Evolutionary conservation across 2,888 invertebrate species (phyloP).

Genomic region (Bugula neritina): DNA sequence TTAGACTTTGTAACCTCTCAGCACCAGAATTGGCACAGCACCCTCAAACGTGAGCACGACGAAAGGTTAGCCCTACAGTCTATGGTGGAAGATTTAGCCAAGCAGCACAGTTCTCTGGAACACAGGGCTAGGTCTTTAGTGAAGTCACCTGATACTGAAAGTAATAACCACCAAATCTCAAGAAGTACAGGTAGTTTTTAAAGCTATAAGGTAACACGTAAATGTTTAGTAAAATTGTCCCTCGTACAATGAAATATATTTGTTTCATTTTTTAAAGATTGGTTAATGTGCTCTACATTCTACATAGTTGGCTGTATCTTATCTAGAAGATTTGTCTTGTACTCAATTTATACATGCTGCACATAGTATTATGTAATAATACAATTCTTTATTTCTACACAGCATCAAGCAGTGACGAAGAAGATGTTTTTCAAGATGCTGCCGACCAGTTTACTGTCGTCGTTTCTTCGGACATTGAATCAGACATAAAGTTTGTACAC

Average conservation of each 20-base stretch:
- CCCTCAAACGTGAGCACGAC: conserved; percentile 88
- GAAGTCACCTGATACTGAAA: not conserved
- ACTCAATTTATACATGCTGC: too few relatives aligned
- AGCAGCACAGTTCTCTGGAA: conserved; percentile 92
- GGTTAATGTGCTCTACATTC: too few relatives aligned
- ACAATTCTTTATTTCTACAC: too few relatives aligned
- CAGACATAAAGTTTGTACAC: too few relatives aligned
- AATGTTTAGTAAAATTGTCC: too few relatives aligned
- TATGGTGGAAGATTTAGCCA: conserved; percentile 92
- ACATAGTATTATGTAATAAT: too few relatives aligned
- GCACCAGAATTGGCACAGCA: conserved; percentile 83
- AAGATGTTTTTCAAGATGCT: conserved; percentile 51
- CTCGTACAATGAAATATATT: too few relatives aligned
- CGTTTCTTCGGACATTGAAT: conserved; percentile 34
- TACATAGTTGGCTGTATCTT: too few relatives aligned
- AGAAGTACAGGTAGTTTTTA: too few relatives aligned
- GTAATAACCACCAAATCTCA: not conserved
- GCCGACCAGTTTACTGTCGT: conserved; percentile 43
- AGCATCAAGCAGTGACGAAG: conserved; percentile 36
- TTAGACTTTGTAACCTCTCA: conserved; percentile 81
- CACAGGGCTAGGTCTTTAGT: conserved; percentile 56
- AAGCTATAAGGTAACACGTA: too few relatives aligned
- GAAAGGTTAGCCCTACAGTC: conserved; percentile 74
- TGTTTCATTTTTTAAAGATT: too few relatives aligned
- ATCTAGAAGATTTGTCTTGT: too few relatives aligned